These are phyloP conservation scores for Cylloceria caligata DNA, from an alignment of 2,888 invertebrate genomes.

Conservation along the genomic window DNA sequence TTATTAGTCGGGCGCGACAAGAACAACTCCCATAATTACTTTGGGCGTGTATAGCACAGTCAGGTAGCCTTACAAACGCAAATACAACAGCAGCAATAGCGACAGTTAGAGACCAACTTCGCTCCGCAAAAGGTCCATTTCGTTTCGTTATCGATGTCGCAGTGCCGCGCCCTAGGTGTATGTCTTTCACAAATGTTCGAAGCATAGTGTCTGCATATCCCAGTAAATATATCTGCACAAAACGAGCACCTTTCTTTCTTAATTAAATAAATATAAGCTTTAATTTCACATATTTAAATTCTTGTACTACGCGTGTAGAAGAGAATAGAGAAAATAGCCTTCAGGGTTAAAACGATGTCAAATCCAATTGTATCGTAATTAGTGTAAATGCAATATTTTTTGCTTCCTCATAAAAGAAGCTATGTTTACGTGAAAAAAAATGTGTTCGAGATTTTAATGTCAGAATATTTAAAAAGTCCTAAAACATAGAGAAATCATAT, in stretches of 20 bases:
- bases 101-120: slow-evolving; percentile 15
- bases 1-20: slow-evolving; percentile 57
- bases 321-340: too few relatives aligned
- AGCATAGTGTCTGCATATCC: background rate
- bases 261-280: too few relatives aligned
- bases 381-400: too few relatives aligned
- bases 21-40: slow-evolving; percentile 71
- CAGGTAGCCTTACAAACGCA: slow-evolving; percentile 49
- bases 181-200: slow-evolving; percentile 4
- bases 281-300: too few relatives aligned
- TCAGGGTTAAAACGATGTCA: too few relatives aligned
- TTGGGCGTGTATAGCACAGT: slow-evolving; percentile 61
- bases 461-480: too few relatives aligned
- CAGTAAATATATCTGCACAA: background rate
- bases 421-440: too few relatives aligned
- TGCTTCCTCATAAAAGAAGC: too few relatives aligned
- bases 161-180: background rate
- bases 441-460: too few relatives aligned
- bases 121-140: slow-evolving; percentile 67
- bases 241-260: background rate
- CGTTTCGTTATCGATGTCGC: slow-evolving; percentile 36
- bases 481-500: too few relatives aligned
- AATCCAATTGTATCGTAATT: too few relatives aligned
- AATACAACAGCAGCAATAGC: slow-evolving; percentile 26
- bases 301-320: too few relatives aligned